Evolutionary conservation across 2,113 vertebrate genomes (phyloP), one percentile per base, ranked within the genome.

Genomic region (Amphiprion ocellaris): DNA sequence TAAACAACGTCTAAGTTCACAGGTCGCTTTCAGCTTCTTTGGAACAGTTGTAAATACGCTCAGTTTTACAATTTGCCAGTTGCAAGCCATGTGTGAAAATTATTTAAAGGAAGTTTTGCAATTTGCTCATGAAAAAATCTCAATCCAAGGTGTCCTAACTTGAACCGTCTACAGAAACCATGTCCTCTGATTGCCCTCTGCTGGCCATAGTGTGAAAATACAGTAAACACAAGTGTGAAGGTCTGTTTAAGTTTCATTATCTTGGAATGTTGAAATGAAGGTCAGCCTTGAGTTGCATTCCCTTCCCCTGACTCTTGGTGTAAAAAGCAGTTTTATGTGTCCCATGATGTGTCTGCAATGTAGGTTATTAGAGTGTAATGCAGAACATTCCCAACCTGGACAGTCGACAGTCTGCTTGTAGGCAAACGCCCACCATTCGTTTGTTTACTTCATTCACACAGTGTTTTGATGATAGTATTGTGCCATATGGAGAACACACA

Each of bases 361-460:
- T 33, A 33, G 23, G 8, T 74, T 26, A 62, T 44, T 33, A 12
- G 44, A 55, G 37, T n/a, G 61, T 60, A 87, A 85, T 82, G 76
- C 60, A 58, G 21, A 64, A 55, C 52, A 9, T 28, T 4, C 58
- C 53, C 24, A 61, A 16, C 15, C 19, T 69, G 16, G 37, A 56
- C 21, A 33, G 15, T 16, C 58, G 54, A 26, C 53, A 53, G 53
- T 10, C 62, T 46, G 37, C 39, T 47, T 73, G 7, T 3, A 58
- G 58, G 67, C 65, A 80, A 50, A 64, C 28, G 39, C 33, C 44
- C 44, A 49, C 5, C 3, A 6, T 68, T 28, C 19, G 30, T 3
- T 21, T 60, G 41, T 52, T 60, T 44, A 5, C 15, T 14, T 4
- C 8, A 46, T 16, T n/a, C 1, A 19, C 26, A 28, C 11, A 23